phyloP scores from a whole-genome alignment of 2,888 invertebrate genomes.

The Mythimna pallens region DNA sequence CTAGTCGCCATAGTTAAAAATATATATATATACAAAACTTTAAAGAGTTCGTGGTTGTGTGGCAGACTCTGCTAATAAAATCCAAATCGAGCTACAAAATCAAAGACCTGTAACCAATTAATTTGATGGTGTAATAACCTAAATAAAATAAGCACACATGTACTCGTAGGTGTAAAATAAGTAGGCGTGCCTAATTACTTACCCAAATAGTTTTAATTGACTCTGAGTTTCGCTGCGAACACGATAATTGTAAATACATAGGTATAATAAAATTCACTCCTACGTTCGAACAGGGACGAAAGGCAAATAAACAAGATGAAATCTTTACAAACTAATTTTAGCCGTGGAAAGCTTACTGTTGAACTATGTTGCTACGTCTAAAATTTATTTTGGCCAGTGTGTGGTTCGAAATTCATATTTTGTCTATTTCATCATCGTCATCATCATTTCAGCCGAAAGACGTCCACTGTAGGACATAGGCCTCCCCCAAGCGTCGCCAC shows the following conservation, averaged over 20 bases:
- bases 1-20: too few species aligned
- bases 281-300: background rate
- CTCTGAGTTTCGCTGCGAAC: background rate
- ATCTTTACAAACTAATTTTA: slow-evolving; percentile 23
- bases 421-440: background rate
- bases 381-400: background rate
- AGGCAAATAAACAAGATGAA: slow-evolving; percentile 18
- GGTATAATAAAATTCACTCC: slow-evolving; percentile 1
- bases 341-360: slow-evolving; percentile 5
- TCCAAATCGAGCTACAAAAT: background rate
- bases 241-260: background rate
- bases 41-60: too few species aligned
- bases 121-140: background rate
- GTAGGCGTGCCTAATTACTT: slow-evolving; percentile 9
- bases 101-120: background rate
- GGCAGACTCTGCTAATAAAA: background rate
- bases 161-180: background rate
- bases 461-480: too few species aligned
- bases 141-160: slow-evolving; percentile 3
- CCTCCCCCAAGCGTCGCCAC: too few species aligned
- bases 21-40: too few species aligned
- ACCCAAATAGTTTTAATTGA: slow-evolving; percentile 8
- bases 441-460: too few species aligned
- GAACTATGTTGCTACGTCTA: background rate
- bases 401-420: background rate